phyloP scores from a whole-genome alignment of 2,113 vertebrate species.

The Paradisaea rubra region DNA sequence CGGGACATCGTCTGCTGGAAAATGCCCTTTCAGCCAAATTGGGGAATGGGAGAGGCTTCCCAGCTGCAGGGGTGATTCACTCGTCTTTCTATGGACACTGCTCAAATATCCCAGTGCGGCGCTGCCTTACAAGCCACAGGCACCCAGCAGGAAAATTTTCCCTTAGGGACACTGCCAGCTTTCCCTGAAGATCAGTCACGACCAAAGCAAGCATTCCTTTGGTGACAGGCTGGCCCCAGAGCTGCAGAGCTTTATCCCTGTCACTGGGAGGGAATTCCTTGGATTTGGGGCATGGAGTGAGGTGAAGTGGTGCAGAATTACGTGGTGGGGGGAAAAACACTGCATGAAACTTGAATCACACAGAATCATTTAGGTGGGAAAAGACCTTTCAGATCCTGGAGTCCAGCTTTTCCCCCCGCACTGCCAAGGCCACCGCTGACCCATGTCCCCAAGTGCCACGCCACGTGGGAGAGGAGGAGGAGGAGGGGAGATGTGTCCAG shows the following conservation, averaged over 20 bases:
- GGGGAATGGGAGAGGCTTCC: not conserved
- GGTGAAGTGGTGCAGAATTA: not conserved
- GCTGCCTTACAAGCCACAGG: not conserved
- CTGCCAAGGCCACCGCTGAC: not conserved
- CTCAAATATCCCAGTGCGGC: not conserved
- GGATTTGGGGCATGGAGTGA: not conserved
- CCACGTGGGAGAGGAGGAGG: not conserved
- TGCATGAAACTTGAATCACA: not conserved
- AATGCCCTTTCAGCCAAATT: fast-evolving
- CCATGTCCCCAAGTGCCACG: not conserved
- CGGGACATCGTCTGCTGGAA: not conserved
- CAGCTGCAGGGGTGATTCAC: not conserved
- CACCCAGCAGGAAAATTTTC: not conserved
- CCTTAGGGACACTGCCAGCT: not conserved
- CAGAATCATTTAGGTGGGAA: not conserved
- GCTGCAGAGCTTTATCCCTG: not conserved
- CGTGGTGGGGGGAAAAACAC: not conserved
- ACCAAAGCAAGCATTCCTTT: not conserved
- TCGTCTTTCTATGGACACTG: not conserved
- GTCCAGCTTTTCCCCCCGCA: not conserved
- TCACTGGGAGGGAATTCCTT: not conserved
- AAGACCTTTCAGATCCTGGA: not conserved
- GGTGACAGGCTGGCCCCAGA: not conserved
- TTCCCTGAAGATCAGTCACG: not conserved
- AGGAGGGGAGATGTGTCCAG: not conserved